Evolutionary conservation across 2,888 invertebrate genomes (phyloP), one percentile per base, ranked within the genome.

Genomic region (Lasius fuliginosus): DNA sequence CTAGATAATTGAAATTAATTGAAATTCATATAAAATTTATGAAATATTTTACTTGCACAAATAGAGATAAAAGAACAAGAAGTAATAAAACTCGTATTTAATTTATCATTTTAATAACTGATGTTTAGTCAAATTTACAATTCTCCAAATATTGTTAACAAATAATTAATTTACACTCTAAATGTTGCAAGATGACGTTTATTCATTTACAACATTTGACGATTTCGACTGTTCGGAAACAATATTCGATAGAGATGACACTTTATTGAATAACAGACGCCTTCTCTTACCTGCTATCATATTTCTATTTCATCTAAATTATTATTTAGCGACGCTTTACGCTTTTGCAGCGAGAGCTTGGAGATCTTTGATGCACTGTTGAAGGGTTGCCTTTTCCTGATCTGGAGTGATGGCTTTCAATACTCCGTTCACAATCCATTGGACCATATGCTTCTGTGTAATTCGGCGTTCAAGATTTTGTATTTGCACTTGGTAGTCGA

Each of bases 401-500:
- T 98, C 98, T 0, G 99, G 97, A n/a, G 99, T 98, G 94, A 99
- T 98, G 85, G 98, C 97, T 92, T 97, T 97, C 89, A 96, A 96
- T 9, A 99, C 99, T 93, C 96, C 97, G 91, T 95, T 95, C 23
- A 99, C 97, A 87, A 99, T 98, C 98, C 99, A 99, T 95, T 98
- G 97, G 40, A 98, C 98, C 97, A 99, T 97, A 95, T 99, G 98
- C 95, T 97, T 98, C 95, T 99, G 99, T 90, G 97, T 96, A 86
- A 99, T 96, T 90, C 98, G 97, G 68, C 98, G 97, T 93, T 99
- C 98, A 79, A 98, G 95, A 91, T 96, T 97, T 91, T 97, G 96
- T 92, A 97, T 97, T 95, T 99, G 99, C 6, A 98, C 96, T 95
- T 99, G 99, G 95, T 98, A 99, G 95, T 99, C 99, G 92, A 98